Evolutionary conservation across 2,797 vertebrate genomes (phyloP), one percentile per base, ranked within the genome.

Genomic region (Catharus ustulatus): DNA sequence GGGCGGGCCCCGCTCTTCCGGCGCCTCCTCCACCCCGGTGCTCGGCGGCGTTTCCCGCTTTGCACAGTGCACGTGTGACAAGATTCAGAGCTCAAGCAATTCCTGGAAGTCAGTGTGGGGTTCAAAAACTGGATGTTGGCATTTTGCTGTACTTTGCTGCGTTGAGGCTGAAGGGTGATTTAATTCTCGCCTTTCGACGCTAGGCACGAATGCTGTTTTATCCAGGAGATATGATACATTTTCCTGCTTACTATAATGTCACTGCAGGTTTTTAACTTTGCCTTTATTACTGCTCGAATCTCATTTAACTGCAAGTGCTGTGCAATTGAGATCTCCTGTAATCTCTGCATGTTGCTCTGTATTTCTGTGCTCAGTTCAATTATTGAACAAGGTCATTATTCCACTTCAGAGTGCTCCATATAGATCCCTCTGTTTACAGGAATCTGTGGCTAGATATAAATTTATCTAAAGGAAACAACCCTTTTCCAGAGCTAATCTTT

Each of bases 111-210:
- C 68, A 4, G 42, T 1, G 26, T 4, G 42, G 55, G 63, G 7
- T 30, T 38, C 61, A 1, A 3, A 49, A 19, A 1, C 4, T 1
- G 71, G 7, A 2, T 32, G 3, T 2, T 4, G 12, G 32, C 9
- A 0, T 34, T 51, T 36, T 32, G 6, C 4, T 16, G 63, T 21
- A 3, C 20, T 10, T 27, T 14, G 59, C 21, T 45, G 24, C 34
- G 10, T 43, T 38, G 18, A 18, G 71, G 51, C 24, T 45, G 71
- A 21, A 48, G 55, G 77, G 4, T 75, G 4, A 81, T 75, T 68
- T 51, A 67, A 54, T 86, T 73, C n/a, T 45, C 14, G 13, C 7
- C 63, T 51, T 66, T 34, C 61, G 77, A 45, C 3, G 4, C 43
- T 46, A 4, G 59, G 34, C 12, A 1, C 17, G 43, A 49, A 26